phyloP scores from a whole-genome alignment of 2,888 invertebrate genomes.

The Heliconius cydno region DNA sequence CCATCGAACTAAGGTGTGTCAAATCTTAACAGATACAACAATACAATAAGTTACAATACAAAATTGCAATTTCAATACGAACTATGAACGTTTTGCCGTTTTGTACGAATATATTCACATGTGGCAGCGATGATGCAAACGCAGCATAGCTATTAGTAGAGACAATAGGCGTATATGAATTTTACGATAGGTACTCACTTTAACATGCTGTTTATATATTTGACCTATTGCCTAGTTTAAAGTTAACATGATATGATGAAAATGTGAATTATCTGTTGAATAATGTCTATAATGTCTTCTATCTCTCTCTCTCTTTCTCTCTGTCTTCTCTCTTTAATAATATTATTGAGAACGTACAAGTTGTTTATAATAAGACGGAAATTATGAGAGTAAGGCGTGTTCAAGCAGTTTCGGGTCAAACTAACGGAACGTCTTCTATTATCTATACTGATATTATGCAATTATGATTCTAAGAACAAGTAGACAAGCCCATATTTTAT shows the following conservation, averaged over 20 bases:
- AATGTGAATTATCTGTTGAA: background rate
- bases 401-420: background rate
- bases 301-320: no score
- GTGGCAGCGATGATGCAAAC: constrained; percentile 3
- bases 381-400: constrained; percentile 1
- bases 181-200: constrained; percentile 32
- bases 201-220: constrained; percentile 21
- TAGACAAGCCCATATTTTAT: background rate
- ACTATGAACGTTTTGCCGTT: background rate
- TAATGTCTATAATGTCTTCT: background rate
- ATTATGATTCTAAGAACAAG: background rate
- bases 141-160: constrained; percentile 27
- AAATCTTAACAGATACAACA: background rate
- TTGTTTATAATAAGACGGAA: background rate
- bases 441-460: background rate
- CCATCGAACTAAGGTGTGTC: background rate
- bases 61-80: constrained; percentile 5
- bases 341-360: background rate
- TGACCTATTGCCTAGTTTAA: constrained; percentile 35
- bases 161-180: constrained; percentile 28
- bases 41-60: constrained; percentile 1
- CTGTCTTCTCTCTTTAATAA: no score
- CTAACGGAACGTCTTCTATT: background rate
- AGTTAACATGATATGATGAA: constrained; percentile 15
- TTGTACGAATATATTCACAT: background rate